Conservation (phyloP, 2,113 vertebrate species). For the Apteryx owenii region DNA sequence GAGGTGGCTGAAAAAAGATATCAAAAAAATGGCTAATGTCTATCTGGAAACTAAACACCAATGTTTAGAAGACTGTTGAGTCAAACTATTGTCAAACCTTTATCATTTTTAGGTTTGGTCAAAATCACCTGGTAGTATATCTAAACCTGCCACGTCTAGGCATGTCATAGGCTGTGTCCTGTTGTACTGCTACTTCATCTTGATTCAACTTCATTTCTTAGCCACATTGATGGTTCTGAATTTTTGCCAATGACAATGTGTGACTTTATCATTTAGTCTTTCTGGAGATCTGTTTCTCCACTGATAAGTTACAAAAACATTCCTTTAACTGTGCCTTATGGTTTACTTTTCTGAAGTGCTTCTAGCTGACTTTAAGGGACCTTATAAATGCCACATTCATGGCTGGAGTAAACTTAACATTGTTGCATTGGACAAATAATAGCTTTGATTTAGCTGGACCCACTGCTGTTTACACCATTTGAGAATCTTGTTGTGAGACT, state of each 20-base stretch:
- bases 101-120: neutral
- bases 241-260: neutral
- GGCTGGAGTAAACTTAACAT: neutral
- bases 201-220: neutral
- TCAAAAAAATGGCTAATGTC: neutral
- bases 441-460: neutral
- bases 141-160: rapidly evolving
- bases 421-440: neutral
- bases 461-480: neutral
- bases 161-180: neutral
- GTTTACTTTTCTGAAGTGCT: neutral
- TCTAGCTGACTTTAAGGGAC: neutral
- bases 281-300: neutral
- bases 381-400: neutral
- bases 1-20: neutral
- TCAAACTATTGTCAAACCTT: neutral
- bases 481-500: neutral
- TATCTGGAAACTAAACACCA: neutral
- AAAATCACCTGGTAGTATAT: neutral
- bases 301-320: neutral
- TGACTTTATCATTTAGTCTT: neutral
- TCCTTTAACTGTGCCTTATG: neutral
- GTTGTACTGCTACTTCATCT: neutral
- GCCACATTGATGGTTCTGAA: neutral
- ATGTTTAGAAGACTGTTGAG: neutral